These are phyloP conservation scores for Agapostemon virescens DNA, from an alignment of 2,888 invertebrate genomes.

Conservation along the genomic window DNA sequence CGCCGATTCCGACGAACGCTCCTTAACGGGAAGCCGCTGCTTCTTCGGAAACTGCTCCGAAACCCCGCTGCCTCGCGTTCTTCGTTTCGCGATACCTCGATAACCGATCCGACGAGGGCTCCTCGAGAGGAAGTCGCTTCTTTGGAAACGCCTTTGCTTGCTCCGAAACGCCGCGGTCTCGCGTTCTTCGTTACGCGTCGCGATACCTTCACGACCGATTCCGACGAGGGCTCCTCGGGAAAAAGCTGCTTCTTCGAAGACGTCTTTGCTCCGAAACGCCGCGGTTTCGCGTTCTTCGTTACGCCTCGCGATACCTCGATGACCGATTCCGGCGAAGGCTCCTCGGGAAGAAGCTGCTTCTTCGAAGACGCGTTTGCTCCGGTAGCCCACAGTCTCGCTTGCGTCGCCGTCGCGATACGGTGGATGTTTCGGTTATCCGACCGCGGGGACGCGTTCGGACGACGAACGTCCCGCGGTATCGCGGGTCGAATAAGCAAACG, in stretches of 20 bases:
- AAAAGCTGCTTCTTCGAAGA: slow-evolving; percentile 5
- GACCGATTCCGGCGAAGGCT: not conserved
- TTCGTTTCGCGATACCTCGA: not conserved
- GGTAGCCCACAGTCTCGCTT: not conserved
- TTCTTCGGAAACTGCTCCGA: not conserved
- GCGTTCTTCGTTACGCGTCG: not conserved
- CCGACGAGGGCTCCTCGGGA: not conserved
- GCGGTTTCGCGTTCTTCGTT: not conserved
- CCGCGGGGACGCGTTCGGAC: not conserved
- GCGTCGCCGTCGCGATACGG: no score
- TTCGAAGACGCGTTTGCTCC: no score
- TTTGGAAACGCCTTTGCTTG: no score
- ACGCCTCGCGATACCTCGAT: no score
- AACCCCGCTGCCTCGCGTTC: not conserved
- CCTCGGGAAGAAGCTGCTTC: not conserved
- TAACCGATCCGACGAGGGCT: no score
- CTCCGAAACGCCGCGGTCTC: not conserved
- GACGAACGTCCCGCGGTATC: not conserved
- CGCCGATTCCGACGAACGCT: not conserved
- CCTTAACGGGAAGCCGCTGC: slow-evolving; percentile 2
- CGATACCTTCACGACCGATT: not conserved
- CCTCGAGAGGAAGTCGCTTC: not conserved
- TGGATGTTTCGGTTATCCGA: no score
- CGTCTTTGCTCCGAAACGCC: not conserved
- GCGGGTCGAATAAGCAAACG: not conserved